Conservation (phyloP, 2,113 vertebrate species). For the Ancistrus triradiatus region DNA sequence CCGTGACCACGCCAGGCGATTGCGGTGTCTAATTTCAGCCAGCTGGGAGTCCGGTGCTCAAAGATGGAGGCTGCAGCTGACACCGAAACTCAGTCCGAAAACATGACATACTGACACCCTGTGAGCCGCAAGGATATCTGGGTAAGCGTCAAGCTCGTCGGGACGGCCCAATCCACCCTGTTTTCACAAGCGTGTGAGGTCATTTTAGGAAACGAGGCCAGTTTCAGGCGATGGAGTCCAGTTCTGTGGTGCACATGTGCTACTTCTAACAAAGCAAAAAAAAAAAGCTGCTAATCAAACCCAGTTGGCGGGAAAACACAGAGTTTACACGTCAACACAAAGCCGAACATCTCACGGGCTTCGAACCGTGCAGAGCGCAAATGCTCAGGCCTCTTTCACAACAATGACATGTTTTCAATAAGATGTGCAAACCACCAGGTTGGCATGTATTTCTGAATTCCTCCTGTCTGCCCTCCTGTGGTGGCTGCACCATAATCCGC, state of each 20-base stretch:
- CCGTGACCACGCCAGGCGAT: too few relatives aligned
- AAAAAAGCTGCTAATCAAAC: not conserved
- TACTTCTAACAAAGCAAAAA: not conserved
- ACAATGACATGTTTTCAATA: not conserved
- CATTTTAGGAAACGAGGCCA: constrained; percentile 28
- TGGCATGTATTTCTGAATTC: constrained; percentile 4
- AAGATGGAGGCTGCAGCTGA: constrained; percentile 1
- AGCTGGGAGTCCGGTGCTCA: not conserved
- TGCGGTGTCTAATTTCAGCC: constrained; percentile 1
- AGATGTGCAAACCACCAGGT: not conserved
- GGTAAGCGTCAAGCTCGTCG: not conserved
- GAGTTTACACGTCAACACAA: not conserved
- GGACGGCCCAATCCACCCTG: constrained; percentile 16
- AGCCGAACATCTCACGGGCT: too few relatives aligned
- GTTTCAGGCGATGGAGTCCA: constrained; percentile 1
- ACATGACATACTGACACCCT: not conserved
- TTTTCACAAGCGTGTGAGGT: constrained; percentile 32
- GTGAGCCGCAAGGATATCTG: not conserved
- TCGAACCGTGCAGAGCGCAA: too few relatives aligned
- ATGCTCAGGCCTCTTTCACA: too few relatives aligned
- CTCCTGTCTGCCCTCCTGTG: not conserved
- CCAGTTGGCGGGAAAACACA: not conserved
- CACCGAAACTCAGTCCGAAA: not conserved
- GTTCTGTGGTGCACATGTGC: constrained; percentile 22
- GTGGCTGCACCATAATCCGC: not conserved